A percentile compares a stretch with the other conserved stretches of the same genome.
These are phyloP conservation scores for Amphiduros pacificus DNA, from an alignment of 2,888 invertebrate genomes.

Conservation along the genomic window DNA sequence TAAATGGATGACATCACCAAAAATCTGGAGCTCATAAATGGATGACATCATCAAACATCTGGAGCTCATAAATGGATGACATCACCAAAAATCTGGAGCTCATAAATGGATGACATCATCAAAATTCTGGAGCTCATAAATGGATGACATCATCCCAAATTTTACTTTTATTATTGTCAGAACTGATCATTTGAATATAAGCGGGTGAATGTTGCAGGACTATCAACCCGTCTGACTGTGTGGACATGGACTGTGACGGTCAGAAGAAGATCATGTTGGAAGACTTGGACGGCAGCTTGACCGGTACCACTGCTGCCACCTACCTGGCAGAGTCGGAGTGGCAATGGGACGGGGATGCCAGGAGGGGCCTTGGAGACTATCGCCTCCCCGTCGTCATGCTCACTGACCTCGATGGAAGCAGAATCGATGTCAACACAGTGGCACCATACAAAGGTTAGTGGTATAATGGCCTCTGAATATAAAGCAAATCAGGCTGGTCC, in stretches of 20 bases:
- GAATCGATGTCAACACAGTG: conserved; percentile 29
- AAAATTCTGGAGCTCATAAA: too few relatives aligned
- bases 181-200: too few relatives aligned
- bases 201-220: conserved; percentile 20
- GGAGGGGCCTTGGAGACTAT: conserved; percentile 51
- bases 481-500: too few relatives aligned
- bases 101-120: too few relatives aligned
- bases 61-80: too few relatives aligned
- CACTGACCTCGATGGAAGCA: conserved; percentile 34
- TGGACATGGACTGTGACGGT: conserved; percentile 58
- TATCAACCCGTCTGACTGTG: conserved; percentile 52
- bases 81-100: too few relatives aligned
- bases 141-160: too few relatives aligned
- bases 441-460: conserved; percentile 50
- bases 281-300: conserved; percentile 48
- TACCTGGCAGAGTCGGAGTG: conserved; percentile 49
- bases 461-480: too few relatives aligned
- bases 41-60: too few relatives aligned
- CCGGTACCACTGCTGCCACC: conserved; percentile 28
- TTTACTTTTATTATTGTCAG: too few relatives aligned
- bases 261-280: conserved; percentile 46
- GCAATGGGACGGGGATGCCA: conserved; percentile 43
- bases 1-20: too few relatives aligned
- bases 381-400: conserved; percentile 49
- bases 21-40: too few relatives aligned